Evolutionary conservation across 1,140 invertebrate genomes (phyloP), one percentile per base, ranked within the genome.

Genomic region (Coelopa frigida): DNA sequence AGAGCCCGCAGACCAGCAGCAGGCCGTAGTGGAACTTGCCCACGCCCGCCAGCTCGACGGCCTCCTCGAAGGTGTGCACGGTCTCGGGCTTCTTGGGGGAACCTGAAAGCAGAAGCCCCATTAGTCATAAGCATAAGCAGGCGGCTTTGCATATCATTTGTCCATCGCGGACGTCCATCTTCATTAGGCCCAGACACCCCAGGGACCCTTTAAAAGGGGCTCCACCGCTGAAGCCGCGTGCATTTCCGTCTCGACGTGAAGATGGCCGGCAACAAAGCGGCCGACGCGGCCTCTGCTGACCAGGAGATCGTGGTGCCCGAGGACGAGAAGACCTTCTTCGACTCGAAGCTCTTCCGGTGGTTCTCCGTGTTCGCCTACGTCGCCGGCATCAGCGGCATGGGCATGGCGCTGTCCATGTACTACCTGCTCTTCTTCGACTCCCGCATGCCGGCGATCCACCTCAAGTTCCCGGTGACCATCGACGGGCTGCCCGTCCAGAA

Each of bases 41-140:
- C 11, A 59, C 54, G 31, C 51, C 54, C 17, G 55, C 45, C 50
- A 68, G 15, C 2, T 48, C 50, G 39, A 65, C 50, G 31, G 65
- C 65, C 51, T 68, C 64, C 39, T 68, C 84, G 11, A 81, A 89
- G 41, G 75, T 84, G 2, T 73, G 48, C 22, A 51, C 39, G 11
- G 4, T 10, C 29, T 37, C 23, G 14, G 17, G 32, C 6, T 42
- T 15, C 2, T 32, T 43, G 15, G 12, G 10, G 24, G 18, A 4
- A 29, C 21, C 48, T 49, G 36, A 8, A 49, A 49, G 18, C n/a
- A n/a, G n/a, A n/a, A n/a, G n/a, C n/a, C n/a, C n/a, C n/a, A n/a
- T n/a, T n/a, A n/a, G n/a, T n/a, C n/a, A n/a, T n/a, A n/a, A n/a
- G n/a, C n/a, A n/a, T n/a, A n/a, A n/a, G n/a, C n/a, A n/a, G n/a